A percentile compares a stretch with the other conserved stretches of the same genome.
Evolutionary conservation across 2,797 vertebrate genomes (phyloP).

Genomic region (Trachops cirrhosus): DNA sequence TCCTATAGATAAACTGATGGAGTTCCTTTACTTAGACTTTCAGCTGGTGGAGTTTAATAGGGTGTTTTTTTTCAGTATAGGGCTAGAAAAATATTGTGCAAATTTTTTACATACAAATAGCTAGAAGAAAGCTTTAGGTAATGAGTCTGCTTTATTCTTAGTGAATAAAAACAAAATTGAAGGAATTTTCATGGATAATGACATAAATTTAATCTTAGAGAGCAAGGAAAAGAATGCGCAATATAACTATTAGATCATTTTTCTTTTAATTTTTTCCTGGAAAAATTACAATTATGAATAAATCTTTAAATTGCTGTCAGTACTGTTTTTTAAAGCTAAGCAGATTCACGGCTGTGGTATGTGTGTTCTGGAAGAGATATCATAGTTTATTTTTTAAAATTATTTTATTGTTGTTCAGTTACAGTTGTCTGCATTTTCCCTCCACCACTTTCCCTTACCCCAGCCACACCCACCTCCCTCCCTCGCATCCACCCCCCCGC

Average conservation of each 20-base stretch:
- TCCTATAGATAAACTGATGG: not conserved
- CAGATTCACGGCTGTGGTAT: not conserved
- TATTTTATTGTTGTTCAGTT: no score
- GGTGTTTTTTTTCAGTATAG: not conserved
- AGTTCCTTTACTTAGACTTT: not conserved
- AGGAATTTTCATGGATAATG: slow-evolving; percentile 30
- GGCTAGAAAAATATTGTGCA: not conserved
- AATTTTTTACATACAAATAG: not conserved
- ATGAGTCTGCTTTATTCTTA: slow-evolving; percentile 30
- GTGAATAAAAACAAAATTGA: slow-evolving; percentile 34
- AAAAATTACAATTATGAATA: slow-evolving; percentile 4
- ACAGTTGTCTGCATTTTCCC: no score
- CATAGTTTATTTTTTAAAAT: no score
- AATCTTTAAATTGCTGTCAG: not conserved
- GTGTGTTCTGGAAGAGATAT: not conserved
- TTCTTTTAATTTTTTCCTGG: slow-evolving; percentile 51
- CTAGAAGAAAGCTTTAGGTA: slow-evolving; percentile 15
- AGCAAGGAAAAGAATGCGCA: slow-evolving; percentile 51
- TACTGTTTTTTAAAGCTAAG: not conserved
- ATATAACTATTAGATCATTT: slow-evolving; percentile 10
- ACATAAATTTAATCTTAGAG: slow-evolving; percentile 55
- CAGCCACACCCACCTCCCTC: no score
- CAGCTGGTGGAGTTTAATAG: not conserved
- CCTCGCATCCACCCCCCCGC: no score
- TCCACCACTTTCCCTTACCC: no score